Evolutionary conservation across 2,888 invertebrate species (phyloP), one percentile per base, ranked within the genome.

Genomic region (Linnaemya tessellans): DNA sequence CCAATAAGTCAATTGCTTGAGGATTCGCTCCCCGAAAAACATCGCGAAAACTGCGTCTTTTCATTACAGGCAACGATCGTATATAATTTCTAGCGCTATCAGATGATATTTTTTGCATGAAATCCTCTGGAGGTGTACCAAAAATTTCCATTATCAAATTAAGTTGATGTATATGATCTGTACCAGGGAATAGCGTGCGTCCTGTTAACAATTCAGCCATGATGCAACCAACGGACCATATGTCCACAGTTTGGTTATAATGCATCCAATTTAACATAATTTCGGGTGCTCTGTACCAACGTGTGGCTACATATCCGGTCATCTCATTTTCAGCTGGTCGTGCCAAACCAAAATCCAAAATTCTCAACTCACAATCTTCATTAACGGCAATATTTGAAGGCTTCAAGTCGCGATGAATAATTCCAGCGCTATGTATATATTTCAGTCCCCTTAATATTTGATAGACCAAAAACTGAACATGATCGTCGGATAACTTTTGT

Each of bases 231-330:
- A 99, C 99, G 0, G 98, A 98, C 99, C 99, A 99, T 92, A 99
- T 98, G 92, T 99, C 99, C 86, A 99, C 99, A 87, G 99, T 99
- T 93, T 99, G 98, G 93, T 98, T 98, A 92, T 99, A 99, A 92
- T 99, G 99, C 99, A 99, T 99, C 99, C 99, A 99, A 93, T 99
- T 99, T 49, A 99, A 95, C 98, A 99, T 99, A 87, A 99, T 99
- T 94, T 99, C 99, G n/a, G 99, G 99, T 15, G 99, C 99, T 87
- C 99, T 94, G 91, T 98, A 98, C 97, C 97, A 97, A 88, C 99
- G 94, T 41, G 97, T 97, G 18, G 97, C 97, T 13, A 98, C 98
- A 93, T 98, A 98, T 46, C 98, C 99, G 3, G 99, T 99, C 99
- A 99, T 99, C 94, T 99, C 99, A 89, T 96, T 97, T 93, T 99